Evolutionary conservation across 2,888 invertebrate genomes (phyloP), one percentile per base, ranked within the genome.

Genomic region (Lochmaea crataegi): DNA sequence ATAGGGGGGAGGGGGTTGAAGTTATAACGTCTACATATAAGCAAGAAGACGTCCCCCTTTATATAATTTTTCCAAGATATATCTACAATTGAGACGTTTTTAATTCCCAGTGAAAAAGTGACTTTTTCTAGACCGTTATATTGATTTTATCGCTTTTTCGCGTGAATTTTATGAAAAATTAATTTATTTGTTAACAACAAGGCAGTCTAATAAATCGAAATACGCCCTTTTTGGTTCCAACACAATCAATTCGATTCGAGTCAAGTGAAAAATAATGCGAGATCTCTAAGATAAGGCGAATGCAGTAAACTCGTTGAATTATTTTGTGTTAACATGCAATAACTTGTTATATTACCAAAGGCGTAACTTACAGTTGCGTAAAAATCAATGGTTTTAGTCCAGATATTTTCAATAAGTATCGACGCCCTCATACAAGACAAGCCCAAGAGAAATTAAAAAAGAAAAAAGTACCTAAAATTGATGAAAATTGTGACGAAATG

Each of bases 241-340:
- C 61, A 61, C 61, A 63, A 42, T 68, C 68, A 60, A 51, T 45
- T 60, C 68, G 48, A 61, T 61, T 58, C 57, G 51, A 63, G 18
- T 18, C 38, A 68, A 68, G 68, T 71, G 66, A 71, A 61, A 67
- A 66, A 67, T 72, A 45, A 67, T 56, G 38, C 51, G 63, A 72
- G 72, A 72, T 72, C 63, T n/a, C 11, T 6, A 57, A 67, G 72
- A 72, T 72, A 72, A 61, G 14, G 56, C 16, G 65, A 72, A 66
- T 71, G 65, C 65, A 71, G 53, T 57, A 45, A 72, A 63, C 56
- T 56, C 57, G 72, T 53, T 67, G 67, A 72, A 72, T 63, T 67
- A 72, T 72, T 72, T 63, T 22, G 14, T 10, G n/a, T 16, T 18
- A 64, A 67, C 72, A 72, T 72, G 72, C 72, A 63, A 72, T 67